phyloP scores from a whole-genome alignment of 2,113 vertebrate genomes.

The Seriola aureovittata region DNA sequence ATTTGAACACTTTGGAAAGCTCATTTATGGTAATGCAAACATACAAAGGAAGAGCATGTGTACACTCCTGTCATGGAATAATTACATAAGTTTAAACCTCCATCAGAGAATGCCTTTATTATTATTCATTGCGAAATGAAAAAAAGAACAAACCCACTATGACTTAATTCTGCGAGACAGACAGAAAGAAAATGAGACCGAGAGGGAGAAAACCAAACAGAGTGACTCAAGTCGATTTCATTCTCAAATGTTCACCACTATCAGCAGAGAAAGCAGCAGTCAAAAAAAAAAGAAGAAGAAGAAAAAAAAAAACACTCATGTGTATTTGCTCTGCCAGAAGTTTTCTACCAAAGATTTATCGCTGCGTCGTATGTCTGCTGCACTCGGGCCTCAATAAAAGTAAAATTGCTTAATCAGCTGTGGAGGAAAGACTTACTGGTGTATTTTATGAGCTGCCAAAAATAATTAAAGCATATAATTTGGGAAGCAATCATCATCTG shows the following conservation, averaged over 20 bases:
- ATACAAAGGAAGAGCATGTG: not conserved
- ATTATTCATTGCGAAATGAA: constrained; percentile 70
- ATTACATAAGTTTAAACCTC: not conserved
- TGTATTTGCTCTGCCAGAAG: not conserved
- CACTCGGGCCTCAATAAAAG: constrained; percentile 52
- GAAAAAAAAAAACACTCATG: not conserved
- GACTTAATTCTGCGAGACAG: constrained; percentile 51
- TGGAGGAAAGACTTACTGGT: constrained; percentile 55
- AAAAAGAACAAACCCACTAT: constrained; percentile 66
- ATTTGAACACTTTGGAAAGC: not conserved
- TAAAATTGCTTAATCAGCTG: constrained; percentile 65
- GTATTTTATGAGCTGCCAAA: constrained; percentile 59
- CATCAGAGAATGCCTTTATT: not conserved
- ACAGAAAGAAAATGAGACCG: not conserved
- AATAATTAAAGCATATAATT: constrained; percentile 64
- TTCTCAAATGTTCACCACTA: constrained; percentile 8
- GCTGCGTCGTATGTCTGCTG: constrained; percentile 16
- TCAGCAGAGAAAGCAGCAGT: not conserved
- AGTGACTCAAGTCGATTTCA: not conserved
- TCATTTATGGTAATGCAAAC: not conserved
- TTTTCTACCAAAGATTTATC: constrained; percentile 16
- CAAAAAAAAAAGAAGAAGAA: too few relatives aligned
- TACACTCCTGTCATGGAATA: not conserved
- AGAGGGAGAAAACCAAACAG: not conserved
- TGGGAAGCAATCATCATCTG: constrained; percentile 59